A percentile compares a stretch with the other conserved stretches of the same genome.
Conservation (phyloP, 2,888 invertebrate genomes). For the Eugnorisma glareosa region DNA sequence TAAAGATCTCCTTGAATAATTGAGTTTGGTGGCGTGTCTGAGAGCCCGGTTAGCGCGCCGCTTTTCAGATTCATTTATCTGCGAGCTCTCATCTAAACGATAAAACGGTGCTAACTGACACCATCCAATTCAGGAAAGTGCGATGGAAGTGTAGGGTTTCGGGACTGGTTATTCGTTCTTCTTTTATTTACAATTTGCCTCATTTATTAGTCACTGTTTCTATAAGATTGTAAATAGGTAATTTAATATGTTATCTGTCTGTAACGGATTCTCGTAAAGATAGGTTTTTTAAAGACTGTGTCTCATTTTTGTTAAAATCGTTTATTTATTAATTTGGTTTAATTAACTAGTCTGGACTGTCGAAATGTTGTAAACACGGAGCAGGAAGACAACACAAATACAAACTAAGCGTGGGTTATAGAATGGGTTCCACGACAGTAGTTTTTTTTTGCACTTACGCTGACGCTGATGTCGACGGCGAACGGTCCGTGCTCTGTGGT, state of each 20-base stretch:
- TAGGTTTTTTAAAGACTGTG: slow-evolving; percentile 69
- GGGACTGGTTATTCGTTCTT: slow-evolving; percentile 65
- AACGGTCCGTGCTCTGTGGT: background rate
- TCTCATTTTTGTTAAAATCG: slow-evolving; percentile 66
- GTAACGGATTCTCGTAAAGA: slow-evolving; percentile 63
- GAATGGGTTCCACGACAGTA: background rate
- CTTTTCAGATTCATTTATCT: slow-evolving; percentile 74
- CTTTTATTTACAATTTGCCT: slow-evolving; percentile 71
- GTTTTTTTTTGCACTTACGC: no score
- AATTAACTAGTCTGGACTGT: slow-evolving; percentile 68
- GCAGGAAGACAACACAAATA: background rate
- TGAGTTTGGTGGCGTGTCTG: slow-evolving; percentile 69
- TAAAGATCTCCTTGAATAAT: slow-evolving; percentile 68
- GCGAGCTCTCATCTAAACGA: slow-evolving; percentile 70
- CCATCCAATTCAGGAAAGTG: slow-evolving; percentile 75
- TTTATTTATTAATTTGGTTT: slow-evolving; percentile 68
- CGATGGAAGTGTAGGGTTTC: slow-evolving; percentile 65
- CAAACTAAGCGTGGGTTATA: background rate
- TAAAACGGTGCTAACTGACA: slow-evolving; percentile 73
- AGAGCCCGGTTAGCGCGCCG: slow-evolving; percentile 71
- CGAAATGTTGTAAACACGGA: slow-evolving; percentile 46
- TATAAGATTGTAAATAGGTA: slow-evolving; percentile 70
- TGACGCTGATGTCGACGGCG: background rate
- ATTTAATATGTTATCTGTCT: slow-evolving; percentile 67
- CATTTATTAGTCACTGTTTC: slow-evolving; percentile 75